These are phyloP conservation scores for Lota lota DNA, from an alignment of 2,113 vertebrate species.

Conservation along the genomic window DNA sequence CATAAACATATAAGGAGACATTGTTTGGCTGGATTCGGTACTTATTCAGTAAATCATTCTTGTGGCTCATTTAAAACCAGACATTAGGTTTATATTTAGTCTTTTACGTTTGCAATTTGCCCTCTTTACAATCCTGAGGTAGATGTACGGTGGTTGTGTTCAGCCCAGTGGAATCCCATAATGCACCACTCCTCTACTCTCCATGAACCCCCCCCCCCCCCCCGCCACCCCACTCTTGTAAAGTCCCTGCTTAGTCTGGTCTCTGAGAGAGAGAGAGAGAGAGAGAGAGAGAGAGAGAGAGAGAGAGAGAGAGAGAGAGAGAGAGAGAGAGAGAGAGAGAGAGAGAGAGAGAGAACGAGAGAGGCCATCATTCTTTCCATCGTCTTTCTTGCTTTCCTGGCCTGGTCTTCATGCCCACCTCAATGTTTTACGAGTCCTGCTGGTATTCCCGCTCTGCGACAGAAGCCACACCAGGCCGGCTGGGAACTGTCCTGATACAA, in stretches of 20 bases:
- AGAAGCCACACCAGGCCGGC: slow-evolving; percentile 9
- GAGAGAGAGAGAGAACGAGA: too few species aligned
- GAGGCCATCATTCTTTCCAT: slow-evolving; percentile 33
- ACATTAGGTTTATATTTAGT: slow-evolving; percentile 46
- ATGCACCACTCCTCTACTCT: slow-evolving; percentile 17
- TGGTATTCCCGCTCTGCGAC: slow-evolving; percentile 21
- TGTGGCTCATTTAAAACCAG: slow-evolving; percentile 38
- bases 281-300: too few species aligned
- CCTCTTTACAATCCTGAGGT: slow-evolving; percentile 14
- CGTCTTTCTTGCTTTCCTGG: slow-evolving; percentile 5
- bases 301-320: too few species aligned
- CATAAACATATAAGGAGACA: slow-evolving; percentile 34
- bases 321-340: too few species aligned
- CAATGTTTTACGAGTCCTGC: slow-evolving; percentile 1
- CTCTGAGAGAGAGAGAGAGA: slow-evolving; percentile 1
- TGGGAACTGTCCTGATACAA: neutral
- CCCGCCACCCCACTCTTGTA: neutral
- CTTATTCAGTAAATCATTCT: slow-evolving; percentile 23
- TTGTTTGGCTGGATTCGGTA: neutral
- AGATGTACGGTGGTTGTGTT: slow-evolving; percentile 19
- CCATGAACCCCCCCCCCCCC: slow-evolving; percentile 3
- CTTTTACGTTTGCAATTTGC: slow-evolving; percentile 27
- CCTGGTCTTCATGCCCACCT: slow-evolving; percentile 22
- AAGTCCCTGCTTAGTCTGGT: slow-evolving; percentile 19
- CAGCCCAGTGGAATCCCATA: slow-evolving; percentile 16